Percentiles rank a stretch among this genome's conserved stretches.
Conservation (phyloP, 2,113 vertebrate species). For the Barnardius zonarius region DNA sequence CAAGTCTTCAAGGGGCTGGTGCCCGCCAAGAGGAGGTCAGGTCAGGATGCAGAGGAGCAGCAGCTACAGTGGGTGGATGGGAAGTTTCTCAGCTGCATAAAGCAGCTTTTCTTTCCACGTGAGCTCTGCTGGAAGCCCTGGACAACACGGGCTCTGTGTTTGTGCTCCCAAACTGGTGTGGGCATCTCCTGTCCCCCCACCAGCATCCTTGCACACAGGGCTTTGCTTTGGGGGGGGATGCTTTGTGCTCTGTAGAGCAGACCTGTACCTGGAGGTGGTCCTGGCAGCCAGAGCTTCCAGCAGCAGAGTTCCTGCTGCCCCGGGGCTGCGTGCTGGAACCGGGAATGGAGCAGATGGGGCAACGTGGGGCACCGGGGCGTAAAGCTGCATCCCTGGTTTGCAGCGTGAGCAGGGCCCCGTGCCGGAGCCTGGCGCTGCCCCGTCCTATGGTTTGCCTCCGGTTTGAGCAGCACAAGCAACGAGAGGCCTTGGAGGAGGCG, state of each 20-base stretch:
- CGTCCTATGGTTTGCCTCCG: not conserved
- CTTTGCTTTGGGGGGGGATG: not conserved
- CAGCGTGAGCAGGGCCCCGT: rapidly evolving
- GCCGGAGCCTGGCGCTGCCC: rapidly evolving
- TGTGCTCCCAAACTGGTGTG: not conserved
- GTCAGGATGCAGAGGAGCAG: constrained; percentile 28
- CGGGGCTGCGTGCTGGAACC: not conserved
- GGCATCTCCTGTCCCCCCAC: not conserved
- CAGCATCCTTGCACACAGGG: not conserved
- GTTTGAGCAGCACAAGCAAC: not conserved
- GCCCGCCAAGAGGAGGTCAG: constrained; percentile 14
- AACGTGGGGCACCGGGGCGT: rapidly evolving
- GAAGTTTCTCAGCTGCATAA: constrained; percentile 14
- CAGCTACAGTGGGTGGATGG: not conserved
- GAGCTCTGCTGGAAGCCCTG: not conserved
- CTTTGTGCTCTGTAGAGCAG: not conserved
- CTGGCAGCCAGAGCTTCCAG: rapidly evolving
- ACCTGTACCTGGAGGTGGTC: rapidly evolving
- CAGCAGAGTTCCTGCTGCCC: not conserved
- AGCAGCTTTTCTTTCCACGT: constrained; percentile 19
- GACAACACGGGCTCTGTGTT: not conserved
- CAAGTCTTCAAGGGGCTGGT: not conserved
- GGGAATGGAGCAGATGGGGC: not conserved
- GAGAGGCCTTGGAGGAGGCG: not conserved
- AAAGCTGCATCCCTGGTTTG: not conserved